Evolutionary conservation across 2,797 vertebrate species (phyloP), one percentile per base, ranked within the genome.

Genomic region (Remorina albescens): DNA sequence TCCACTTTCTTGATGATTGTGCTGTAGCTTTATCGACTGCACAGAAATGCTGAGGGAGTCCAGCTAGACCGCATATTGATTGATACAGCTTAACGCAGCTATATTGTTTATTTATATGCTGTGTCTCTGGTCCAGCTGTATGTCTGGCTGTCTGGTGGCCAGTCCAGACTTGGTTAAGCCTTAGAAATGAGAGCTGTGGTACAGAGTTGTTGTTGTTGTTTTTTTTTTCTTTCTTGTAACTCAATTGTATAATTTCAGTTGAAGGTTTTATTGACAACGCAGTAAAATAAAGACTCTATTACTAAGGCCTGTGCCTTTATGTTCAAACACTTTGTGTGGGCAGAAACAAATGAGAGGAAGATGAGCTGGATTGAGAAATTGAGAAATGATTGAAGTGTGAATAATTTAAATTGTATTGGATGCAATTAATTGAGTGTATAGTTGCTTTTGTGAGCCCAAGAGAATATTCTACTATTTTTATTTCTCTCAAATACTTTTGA

Each of bases 41-140:
- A 51, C 60, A 71, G 69, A 70, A 81, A 80, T 63, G 64, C 78
- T 60, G 59, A 75, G 46, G 56, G 74, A 59, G 63, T 81, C 62
- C 58, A 67, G 56, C 77, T 66, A 49, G 69, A 67, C 71, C 64
- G 57, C 67, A 37, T 78, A 85, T 82, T 57, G 88, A 88, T 83
- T 16, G 11, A 68, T 67, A 8, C 13, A 25, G 63, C 78, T 66
- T 67, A 57, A 58, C 13, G 4, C 68, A 57, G 69, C 72, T 6
- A 7, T 65, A 34, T 59, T 64, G 66, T 84, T 78, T 67, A 78
- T 80, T 76, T 65, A 57, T 71, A 55, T 80, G 16, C 8, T 49
- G 59, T 71, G 70, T 39, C 66, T 59, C 53, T 36, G 18, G 57
- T 62, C 19, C 54, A 53, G 44, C 7, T 0, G 12, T 44, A 34